Conservation (phyloP, 2,113 vertebrate genomes). For the Phyllostomus hastatus region DNA sequence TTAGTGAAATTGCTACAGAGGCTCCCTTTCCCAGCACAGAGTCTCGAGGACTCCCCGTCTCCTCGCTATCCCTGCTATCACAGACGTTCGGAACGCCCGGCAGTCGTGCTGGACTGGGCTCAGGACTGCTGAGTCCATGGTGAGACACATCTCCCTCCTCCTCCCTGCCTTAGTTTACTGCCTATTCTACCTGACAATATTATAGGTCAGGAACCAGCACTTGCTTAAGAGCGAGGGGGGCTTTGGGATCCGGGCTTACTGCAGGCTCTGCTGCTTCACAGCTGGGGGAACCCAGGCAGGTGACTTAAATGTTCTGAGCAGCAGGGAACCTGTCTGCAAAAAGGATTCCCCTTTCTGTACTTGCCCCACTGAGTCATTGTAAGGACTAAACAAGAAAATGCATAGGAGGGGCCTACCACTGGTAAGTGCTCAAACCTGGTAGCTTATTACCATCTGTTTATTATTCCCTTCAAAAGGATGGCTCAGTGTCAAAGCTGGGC, state of each 20-base stretch:
- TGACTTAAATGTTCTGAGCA: not conserved
- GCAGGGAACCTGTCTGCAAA: not conserved
- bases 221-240: not conserved
- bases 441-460: not conserved
- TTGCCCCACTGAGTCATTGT: not conserved
- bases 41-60: no score
- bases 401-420: not conserved
- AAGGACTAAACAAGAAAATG: not conserved
- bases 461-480: constrained; percentile 3
- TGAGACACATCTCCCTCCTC: no score
- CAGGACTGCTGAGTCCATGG: no score
- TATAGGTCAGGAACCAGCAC: not conserved
- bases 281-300: not conserved
- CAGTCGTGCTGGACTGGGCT: no score
- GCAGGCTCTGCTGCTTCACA: not conserved
- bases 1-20: no score
- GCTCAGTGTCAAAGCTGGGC: not conserved
- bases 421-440: not conserved
- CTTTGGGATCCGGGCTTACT: not conserved
- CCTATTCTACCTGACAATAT: no score
- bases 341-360: no score
- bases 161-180: no score
- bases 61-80: no score
- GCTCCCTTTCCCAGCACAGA: no score
- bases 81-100: no score